Evolutionary conservation across 2,797 vertebrate species (phyloP).

Genomic region (Synanceia verrucosa): DNA sequence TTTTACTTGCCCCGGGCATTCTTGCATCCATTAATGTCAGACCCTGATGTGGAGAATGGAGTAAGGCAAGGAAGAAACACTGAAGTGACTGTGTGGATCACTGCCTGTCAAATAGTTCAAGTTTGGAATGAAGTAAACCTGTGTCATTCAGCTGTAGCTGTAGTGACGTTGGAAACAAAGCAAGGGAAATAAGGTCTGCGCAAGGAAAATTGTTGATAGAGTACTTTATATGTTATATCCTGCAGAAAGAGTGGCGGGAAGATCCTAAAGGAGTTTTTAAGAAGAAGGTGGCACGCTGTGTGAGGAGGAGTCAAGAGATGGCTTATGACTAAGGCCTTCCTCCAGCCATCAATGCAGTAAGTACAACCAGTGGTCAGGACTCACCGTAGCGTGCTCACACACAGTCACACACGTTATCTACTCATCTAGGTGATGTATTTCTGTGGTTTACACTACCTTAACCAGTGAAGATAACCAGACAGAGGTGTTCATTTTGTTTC

Average conservation of each 20-base stretch:
- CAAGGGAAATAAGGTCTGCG: neutral
- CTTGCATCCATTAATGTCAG: too few species aligned
- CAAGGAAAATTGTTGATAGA: neutral
- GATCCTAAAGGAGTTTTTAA: conserved; percentile 83
- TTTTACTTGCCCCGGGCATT: too few species aligned
- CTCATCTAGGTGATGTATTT: neutral
- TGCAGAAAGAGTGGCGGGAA: conserved; percentile 84
- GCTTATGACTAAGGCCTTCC: conserved; percentile 74
- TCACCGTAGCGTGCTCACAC: neutral
- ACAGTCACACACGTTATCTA: neutral
- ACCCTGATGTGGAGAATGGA: too few species aligned
- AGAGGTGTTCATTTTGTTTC: conserved; percentile 9
- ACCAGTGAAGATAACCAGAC: neutral
- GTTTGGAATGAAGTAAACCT: neutral
- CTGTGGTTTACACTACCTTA: neutral
- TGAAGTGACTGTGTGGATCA: too few species aligned
- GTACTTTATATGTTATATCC: neutral
- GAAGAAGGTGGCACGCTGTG: conserved; percentile 83
- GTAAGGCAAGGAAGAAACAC: too few species aligned
- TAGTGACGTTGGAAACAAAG: neutral
- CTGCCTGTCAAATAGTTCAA: too few species aligned
- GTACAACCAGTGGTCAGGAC: neutral
- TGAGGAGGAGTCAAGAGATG: conserved; percentile 85
- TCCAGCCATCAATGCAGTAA: conserved; percentile 23
- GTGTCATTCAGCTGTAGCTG: neutral